Percentiles rank a stretch among this genome's conserved stretches.
These are phyloP conservation scores for Mythimna impura DNA, from an alignment of 2,888 invertebrate species.

Conservation along the genomic window DNA sequence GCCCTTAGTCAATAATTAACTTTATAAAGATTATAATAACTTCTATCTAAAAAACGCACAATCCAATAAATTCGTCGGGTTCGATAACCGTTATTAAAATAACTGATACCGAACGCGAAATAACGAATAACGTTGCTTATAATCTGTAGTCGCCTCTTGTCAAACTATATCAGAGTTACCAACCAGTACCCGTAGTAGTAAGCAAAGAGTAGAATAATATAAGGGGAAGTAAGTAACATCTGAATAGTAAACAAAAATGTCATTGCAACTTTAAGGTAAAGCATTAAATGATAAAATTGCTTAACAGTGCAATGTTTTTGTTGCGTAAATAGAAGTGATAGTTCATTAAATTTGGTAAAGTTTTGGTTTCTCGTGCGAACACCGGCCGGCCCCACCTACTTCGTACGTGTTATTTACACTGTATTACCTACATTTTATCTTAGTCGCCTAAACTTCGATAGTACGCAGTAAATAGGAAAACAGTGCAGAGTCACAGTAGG, in stretches of 20 bases:
- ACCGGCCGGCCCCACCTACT: constrained; percentile 28
- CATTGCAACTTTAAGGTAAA: background rate
- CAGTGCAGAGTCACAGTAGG: background rate
- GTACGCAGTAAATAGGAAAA: background rate
- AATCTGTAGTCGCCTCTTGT: constrained; percentile 8
- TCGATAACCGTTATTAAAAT: background rate
- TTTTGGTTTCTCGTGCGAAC: background rate
- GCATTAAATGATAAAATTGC: constrained; percentile 4
- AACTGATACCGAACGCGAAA: background rate
- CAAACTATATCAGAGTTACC: background rate
- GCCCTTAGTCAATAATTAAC: too few species aligned
- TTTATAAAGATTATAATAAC: too few species aligned
- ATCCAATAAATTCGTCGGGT: too few species aligned
- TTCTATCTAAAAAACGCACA: too few species aligned
- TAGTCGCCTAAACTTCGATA: background rate
- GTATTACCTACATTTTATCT: background rate
- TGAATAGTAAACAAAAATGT: background rate
- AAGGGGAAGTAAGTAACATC: background rate
- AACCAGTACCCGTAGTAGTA: background rate
- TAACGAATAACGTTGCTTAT: constrained; percentile 19
- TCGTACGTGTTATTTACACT: constrained; percentile 1
- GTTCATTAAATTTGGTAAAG: background rate
- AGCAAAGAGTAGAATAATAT: too few species aligned
- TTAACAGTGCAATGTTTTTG: background rate
- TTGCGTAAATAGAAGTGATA: constrained; percentile 3